Evolutionary conservation across 1,140 invertebrate genomes (phyloP).

Genomic region (Drosophila neocordata): DNA sequence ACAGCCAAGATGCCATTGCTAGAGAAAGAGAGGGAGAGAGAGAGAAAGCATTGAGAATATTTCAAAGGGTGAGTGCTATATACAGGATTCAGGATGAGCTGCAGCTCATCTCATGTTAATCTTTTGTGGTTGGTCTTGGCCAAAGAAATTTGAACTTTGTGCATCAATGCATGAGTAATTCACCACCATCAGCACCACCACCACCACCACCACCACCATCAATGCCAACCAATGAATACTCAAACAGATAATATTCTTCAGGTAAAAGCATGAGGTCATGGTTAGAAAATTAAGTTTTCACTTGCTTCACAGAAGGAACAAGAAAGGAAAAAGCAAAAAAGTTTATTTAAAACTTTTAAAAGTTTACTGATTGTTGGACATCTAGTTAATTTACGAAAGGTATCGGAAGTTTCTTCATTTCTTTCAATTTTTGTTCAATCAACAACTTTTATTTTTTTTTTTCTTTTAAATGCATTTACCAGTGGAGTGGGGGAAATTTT

Average conservation of each 20-base stretch:
- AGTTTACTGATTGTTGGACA: conserved; percentile 10
- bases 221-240: conserved; percentile 12
- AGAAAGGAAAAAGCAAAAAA: background rate
- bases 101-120: conserved; percentile 66
- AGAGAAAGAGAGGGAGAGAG: background rate
- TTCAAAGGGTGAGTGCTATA: conserved; percentile 33
- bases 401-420: background rate
- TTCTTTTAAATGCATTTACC: background rate
- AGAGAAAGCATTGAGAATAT: conserved; percentile 10
- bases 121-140: conserved; percentile 63
- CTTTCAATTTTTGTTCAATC: conserved; percentile 7
- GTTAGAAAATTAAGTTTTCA: conserved; percentile 16
- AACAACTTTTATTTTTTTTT: background rate
- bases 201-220: background rate
- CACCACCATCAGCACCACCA: conserved; percentile 29
- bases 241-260: conserved; percentile 7
- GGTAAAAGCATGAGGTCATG: conserved; percentile 4
- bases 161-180: conserved; percentile 56
- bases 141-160: conserved; percentile 67
- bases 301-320: background rate
- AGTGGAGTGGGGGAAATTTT: background rate
- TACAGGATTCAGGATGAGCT: conserved; percentile 46
- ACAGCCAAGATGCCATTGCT: conserved; percentile 2
- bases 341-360: conserved; percentile 6
- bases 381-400: conserved; percentile 2